Base-by-base conservation (phyloP, 2,113 vertebrate genomes). In the Myrmecophaga tridactyla region DNA sequence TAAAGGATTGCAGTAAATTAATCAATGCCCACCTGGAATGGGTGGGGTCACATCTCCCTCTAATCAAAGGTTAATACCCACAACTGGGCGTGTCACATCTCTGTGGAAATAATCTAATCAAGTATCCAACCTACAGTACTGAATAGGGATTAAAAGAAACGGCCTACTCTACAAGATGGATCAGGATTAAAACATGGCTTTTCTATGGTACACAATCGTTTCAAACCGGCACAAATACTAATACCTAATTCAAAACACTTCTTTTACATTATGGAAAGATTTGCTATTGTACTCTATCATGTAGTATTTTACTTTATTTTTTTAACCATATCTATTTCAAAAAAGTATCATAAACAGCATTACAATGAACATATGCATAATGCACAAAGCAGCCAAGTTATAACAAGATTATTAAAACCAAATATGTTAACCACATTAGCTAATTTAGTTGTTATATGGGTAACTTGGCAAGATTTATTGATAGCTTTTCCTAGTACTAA, bases 331-430 rank as follows among this genome's bases (percentile, higher is more conserved):
- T 65, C 29, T 67, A 86, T 95, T 91, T 94, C 58, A 56, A 93
- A 70, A 89, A 95, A 82, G 41, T 92, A 90, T 73, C 41, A 92
- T 81, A 91, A 96, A 75, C 67, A 93, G 25, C 15, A 73, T 85
- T 92, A 56, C 31, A 92, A 63, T 43, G 17, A 94, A 90, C 65
- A 83, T 93, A 73, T 92, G 67, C 53, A 62, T 48, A 86, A 77
- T 72, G 43, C 48, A 90, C 85, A 94, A 78, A 96, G 51, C 21
- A 95, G n/a, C 41, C 58, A 89, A 95, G 73, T 89, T 94, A 94
- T 90, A 90, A 89, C 13, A 25, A 23, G 2, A 14, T 73, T 62
- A 93, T 72, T 85, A 34, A 82, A 90, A 70, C 27, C 72, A 93
- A 96, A 63, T 86, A 77, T 83, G 58, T 75, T 77, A 92, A 75